These are phyloP conservation scores for Nesoenas mayeri DNA, from an alignment of 2,113 vertebrate genomes.

Conservation along the genomic window DNA sequence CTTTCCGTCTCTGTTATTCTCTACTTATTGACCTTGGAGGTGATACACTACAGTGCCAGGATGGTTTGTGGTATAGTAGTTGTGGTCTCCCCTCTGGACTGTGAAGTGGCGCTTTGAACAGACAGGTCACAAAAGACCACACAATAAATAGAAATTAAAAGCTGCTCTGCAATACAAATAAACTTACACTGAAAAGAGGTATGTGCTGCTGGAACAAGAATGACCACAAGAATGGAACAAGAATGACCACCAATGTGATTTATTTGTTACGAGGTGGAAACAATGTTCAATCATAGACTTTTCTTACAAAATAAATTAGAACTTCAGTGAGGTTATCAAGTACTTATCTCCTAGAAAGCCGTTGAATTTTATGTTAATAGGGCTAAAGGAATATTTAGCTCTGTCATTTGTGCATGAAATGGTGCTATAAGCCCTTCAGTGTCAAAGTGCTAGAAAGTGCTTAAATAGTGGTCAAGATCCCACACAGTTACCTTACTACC, in stretches of 20 bases:
- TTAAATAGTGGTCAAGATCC: not conserved
- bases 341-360: not conserved
- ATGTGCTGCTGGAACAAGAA: not conserved
- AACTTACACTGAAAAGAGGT: not conserved
- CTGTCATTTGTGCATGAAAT: conserved; percentile 5
- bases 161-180: not conserved
- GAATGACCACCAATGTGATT: not conserved
- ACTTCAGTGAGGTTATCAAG: conserved; percentile 5
- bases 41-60: not conserved
- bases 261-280: not conserved
- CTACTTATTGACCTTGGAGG: not conserved
- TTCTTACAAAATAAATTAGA: conserved; percentile 55
- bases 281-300: conserved; percentile 17
- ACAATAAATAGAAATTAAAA: conserved; percentile 20
- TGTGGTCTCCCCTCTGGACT: conserved; percentile 26
- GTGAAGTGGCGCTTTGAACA: not conserved
- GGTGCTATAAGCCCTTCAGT: not conserved
- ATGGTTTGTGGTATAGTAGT: not conserved
- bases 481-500: not conserved
- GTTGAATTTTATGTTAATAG: conserved; percentile 35
- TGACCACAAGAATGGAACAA: not conserved
- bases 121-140: conserved; percentile 5
- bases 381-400: conserved; percentile 32
- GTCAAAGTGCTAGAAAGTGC: not conserved
- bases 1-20: not conserved